A percentile compares a stretch with the other conserved stretches of the same genome.
These are phyloP conservation scores for Holotrichia oblita DNA, from an alignment of 1,140 invertebrate genomes.

Conservation along the genomic window DNA sequence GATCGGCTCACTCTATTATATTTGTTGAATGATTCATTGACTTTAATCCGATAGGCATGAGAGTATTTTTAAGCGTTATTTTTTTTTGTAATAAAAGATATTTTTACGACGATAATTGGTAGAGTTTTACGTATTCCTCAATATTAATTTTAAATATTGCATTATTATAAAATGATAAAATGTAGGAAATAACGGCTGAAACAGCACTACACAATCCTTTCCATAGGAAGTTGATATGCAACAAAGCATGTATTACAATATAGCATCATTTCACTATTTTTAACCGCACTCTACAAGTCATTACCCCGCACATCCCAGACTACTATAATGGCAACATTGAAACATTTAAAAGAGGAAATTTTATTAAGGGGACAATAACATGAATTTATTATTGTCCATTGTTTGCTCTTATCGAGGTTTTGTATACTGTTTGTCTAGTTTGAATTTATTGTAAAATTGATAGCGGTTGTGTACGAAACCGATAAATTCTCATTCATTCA, in stretches of 20 bases:
- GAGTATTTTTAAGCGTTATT: not conserved
- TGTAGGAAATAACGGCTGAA: too few species aligned
- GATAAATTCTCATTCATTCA: not conserved
- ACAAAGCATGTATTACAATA: too few species aligned
- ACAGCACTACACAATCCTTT: too few species aligned
- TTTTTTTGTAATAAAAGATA: too few species aligned
- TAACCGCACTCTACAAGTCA: not conserved
- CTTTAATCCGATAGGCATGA: not conserved
- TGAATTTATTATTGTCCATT: constrained; percentile 19
- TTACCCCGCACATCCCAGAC: constrained; percentile 10
- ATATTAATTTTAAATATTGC: too few species aligned
- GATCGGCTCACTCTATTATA: not conserved
- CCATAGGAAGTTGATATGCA: too few species aligned
- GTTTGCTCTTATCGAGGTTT: not conserved
- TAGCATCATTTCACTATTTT: too few species aligned
- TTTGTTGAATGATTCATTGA: constrained; percentile 1
- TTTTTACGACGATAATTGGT: too few species aligned
- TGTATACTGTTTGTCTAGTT: not conserved
- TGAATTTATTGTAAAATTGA: constrained; percentile 8
- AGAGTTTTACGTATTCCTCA: too few species aligned
- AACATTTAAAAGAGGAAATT: constrained; percentile 4
- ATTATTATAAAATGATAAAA: too few species aligned
- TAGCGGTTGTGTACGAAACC: not conserved
- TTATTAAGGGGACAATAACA: constrained; percentile 27
- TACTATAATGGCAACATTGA: not conserved